Base-by-base conservation (phyloP, 1,140 invertebrate species). In the Helicoverpa armigera region DNA sequence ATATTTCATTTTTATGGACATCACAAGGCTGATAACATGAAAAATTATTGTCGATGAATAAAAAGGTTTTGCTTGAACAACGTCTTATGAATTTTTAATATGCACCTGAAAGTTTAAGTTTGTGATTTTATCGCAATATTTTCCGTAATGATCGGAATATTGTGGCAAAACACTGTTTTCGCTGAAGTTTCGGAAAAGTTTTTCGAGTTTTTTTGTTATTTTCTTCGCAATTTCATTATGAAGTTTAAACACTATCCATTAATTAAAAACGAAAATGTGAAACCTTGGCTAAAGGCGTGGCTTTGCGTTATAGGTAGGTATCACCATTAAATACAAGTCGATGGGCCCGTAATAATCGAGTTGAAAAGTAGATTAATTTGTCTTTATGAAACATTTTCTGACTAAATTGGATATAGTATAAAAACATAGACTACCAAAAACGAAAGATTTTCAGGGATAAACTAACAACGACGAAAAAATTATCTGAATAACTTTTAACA, bases 1-100 rank as follows among this genome's bases (percentile, higher is more conserved):
- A 69, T 69, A 69, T 69, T 69, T 69, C 48, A 69, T 18, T 69
- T 69, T 69, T 69, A 50, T 50, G 16, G 65, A 18, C 12, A 50
- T 65, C 65, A 23, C 14, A 14, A 61, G 12, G 2, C 18, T 23
- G 65, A 69, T 69, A 69, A 69, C 43, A 65, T 50, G 65, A 51
- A 43, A 69, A 69, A 69, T 18, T 11, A 69, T 51, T 23, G 65
- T 13, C 65, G 16, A 69, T 69, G 51, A 69, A 53, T 69, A 50
- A 69, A 69, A 69, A 69, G 31, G 29, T 12, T 51, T 69, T 69
- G 48, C 58, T 61, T 61, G 58, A 31, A 61, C 23, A 61, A 29
- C 58, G 58, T 29, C 13, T 61, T 61, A 61, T 61, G 58, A 61
- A 61, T 61, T 61, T 60, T 61, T 61, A 31, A 61, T 31, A 29